A percentile compares a stretch with the other conserved stretches of the same genome.
These are phyloP conservation scores for Anguilla obscura DNA, from an alignment of 2,797 vertebrate genomes.

Conservation along the genomic window DNA sequence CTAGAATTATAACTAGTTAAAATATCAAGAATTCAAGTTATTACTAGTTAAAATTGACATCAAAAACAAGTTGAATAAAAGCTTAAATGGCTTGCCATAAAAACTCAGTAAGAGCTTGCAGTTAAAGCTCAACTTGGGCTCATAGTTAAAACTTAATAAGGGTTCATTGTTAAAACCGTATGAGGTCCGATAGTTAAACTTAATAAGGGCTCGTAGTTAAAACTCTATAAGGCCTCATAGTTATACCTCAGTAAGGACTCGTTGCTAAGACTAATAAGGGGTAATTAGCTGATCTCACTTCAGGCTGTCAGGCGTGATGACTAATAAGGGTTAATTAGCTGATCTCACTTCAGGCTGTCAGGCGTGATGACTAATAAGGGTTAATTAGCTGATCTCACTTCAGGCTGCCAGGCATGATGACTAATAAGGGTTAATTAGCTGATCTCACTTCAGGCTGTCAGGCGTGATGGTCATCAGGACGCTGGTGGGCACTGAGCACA, in stretches of 20 bases:
- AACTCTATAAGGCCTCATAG: not conserved
- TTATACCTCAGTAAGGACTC: not conserved
- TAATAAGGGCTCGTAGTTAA: not conserved
- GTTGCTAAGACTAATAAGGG: too few relatives aligned
- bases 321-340: too few relatives aligned
- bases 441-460: conserved; percentile 38
- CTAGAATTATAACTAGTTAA: too few relatives aligned
- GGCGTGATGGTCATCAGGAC: conserved; percentile 33
- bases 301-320: conserved; percentile 26
- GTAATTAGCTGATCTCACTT: too few relatives aligned
- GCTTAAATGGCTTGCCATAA: too few relatives aligned
- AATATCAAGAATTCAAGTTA: too few relatives aligned
- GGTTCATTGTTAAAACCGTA: too few relatives aligned
- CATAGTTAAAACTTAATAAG: not conserved
- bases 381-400: conserved; percentile 31
- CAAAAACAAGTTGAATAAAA: too few relatives aligned
- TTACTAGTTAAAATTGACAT: too few relatives aligned
- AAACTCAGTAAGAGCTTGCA: too few relatives aligned
- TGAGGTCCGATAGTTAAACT: not conserved
- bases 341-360: conserved; percentile 38
- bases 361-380: conserved; percentile 28
- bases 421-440: not conserved
- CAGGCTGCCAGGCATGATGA: conserved; percentile 34
- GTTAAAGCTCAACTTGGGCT: too few relatives aligned
- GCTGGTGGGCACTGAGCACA: conserved; percentile 38